Base-by-base conservation (phyloP, 2,113 vertebrate genomes). In the Xiphophorus hellerii region DNA sequence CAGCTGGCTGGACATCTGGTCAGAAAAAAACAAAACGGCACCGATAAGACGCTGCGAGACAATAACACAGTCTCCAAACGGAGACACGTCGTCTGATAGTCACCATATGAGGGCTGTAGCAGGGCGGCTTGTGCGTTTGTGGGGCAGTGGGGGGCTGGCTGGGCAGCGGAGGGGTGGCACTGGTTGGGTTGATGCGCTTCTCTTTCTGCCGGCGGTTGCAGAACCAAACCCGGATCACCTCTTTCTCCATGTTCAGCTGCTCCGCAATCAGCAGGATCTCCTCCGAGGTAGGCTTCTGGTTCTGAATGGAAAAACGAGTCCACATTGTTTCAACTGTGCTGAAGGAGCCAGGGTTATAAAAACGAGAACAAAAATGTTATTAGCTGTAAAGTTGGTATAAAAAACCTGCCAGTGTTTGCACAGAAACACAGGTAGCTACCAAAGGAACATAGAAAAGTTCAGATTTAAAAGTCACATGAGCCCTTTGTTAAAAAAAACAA, bases 281-380 rank as follows among this genome's bases (percentile, higher is more conserved):
- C 93, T 97, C 97, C 85, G 97, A 97, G 94, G 95, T 97, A 90
- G 96, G 97, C 95, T 97, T 97, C 95, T 96, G 96, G 94, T 97
- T 97, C 97, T 97, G 92, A 25, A 89, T 85, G 96, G 95, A 63
- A 95, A 95, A 83, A 95, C 95, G 69, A 30, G 51, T n/a, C 67
- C 22, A 27, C 30, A 14, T 5, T 6, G 14, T 58, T 25, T 58
- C 6, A 35, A 30, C 29, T 1, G 68, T 35, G 51, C 4, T 17
- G 8, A 60, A n/a, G 22, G 8, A 33, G 11, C 20, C 29, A 25
- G 48, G 15, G 35, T 11, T 25, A 8, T 12, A 33, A 8, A 35
- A 35, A 20, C 17, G 4, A 5, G 17, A 31, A 8, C 6, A 4
- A 51, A 31, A 11, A 31, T 6, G 6, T 68, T 30, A 22, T 2